These are phyloP conservation scores for Chaetodon trifasciatus DNA, from an alignment of 2,797 vertebrate genomes.

Conservation along the genomic window DNA sequence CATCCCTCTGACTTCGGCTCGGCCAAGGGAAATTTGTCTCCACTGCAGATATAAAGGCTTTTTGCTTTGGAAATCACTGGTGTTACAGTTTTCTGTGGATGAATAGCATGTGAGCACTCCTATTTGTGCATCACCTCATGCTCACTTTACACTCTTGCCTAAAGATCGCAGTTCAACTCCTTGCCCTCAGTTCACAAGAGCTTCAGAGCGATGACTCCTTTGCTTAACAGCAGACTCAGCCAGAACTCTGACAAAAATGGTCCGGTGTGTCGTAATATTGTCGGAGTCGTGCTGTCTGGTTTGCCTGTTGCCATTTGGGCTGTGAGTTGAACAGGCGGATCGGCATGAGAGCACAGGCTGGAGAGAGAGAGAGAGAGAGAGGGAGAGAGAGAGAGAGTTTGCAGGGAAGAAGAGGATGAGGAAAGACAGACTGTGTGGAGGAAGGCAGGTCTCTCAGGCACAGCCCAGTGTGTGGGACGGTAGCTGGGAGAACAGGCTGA, in stretches of 20 bases:
- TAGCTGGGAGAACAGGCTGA: conserved; percentile 42
- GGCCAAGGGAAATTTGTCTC: conserved; percentile 22
- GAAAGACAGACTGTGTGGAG: conserved; percentile 72
- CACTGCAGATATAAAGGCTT: conserved; percentile 16
- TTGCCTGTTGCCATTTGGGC: conserved; percentile 68
- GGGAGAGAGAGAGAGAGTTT: conserved; percentile 19
- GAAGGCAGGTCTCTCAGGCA: conserved; percentile 59
- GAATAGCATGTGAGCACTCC: background rate
- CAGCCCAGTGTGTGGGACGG: conserved; percentile 52
- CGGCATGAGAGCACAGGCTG: conserved; percentile 52
- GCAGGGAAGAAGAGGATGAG: conserved; percentile 32
- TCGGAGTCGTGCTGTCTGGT: conserved; percentile 50
- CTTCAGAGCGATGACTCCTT: conserved; percentile 22
- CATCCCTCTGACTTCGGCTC: conserved; percentile 31
- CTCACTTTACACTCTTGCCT: background rate
- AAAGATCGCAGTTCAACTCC: background rate
- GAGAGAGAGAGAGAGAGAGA: conserved; percentile 18
- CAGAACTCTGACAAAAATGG: conserved; percentile 49
- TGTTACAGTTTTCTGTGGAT: conserved; percentile 18
- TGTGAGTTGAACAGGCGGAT: conserved; percentile 70
- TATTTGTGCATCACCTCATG: conserved; percentile 8
- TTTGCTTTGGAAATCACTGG: conserved; percentile 25
- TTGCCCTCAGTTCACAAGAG: conserved; percentile 23
- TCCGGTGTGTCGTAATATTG: conserved; percentile 30
- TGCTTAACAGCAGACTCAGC: conserved; percentile 31